Conservation (phyloP, 2,888 invertebrate species). For the Ormyrus labotus region DNA sequence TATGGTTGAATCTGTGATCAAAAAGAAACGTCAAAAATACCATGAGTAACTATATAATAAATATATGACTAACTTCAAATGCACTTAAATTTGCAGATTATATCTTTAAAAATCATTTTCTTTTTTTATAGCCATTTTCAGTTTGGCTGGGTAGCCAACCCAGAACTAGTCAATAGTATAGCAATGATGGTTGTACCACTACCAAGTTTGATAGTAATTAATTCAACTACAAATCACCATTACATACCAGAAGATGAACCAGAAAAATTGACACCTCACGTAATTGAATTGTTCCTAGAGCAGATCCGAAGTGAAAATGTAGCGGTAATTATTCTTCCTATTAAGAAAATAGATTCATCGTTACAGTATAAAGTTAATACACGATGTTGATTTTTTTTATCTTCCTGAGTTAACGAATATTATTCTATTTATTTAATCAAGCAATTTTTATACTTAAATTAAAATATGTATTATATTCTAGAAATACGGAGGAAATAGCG, state of each 20-base stretch:
- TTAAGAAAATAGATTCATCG: neutral
- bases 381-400: neutral
- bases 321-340: slow-evolving; percentile 78
- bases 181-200: slow-evolving; percentile 90
- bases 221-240: slow-evolving; percentile 94
- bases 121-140: slow-evolving; percentile 82
- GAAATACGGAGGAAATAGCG: slow-evolving; percentile 91
- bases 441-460: slow-evolving; percentile 1
- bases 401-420: neutral
- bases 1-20: slow-evolving; percentile 89
- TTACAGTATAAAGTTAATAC: no score
- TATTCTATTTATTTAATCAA: neutral
- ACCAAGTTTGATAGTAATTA: slow-evolving; percentile 92
- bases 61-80: slow-evolving; percentile 6
- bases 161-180: slow-evolving; percentile 94
- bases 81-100: neutral
- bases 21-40: slow-evolving; percentile 85
- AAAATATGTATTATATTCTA: slow-evolving; percentile 71
- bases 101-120: slow-evolving; percentile 20
- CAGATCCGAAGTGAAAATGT: slow-evolving; percentile 87
- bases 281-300: slow-evolving; percentile 85
- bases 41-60: slow-evolving; percentile 78
- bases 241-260: slow-evolving; percentile 93
- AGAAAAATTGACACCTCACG: slow-evolving; percentile 87
- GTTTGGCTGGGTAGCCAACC: slow-evolving; percentile 96